Conservation (phyloP, 2,888 invertebrate species). For the Drosophila stalkeri region DNA sequence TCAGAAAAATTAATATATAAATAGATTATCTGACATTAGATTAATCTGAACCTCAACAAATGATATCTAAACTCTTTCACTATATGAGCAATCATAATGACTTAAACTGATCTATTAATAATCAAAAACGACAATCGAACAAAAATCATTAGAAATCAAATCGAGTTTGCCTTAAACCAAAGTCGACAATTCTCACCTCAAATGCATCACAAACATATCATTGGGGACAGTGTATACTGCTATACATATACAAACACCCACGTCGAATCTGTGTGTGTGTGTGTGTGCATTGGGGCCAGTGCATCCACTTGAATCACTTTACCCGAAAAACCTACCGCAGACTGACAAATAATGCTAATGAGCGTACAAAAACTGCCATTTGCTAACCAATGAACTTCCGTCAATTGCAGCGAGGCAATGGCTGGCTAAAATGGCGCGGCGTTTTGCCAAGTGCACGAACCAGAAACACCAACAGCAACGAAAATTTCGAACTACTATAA, state of each 20-base stretch:
- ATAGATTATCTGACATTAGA: no score
- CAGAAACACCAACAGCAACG: constrained; percentile 49
- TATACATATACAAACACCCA: constrained; percentile 3
- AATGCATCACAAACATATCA: constrained; percentile 24
- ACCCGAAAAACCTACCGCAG: constrained; percentile 64
- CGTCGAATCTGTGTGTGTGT: background rate
- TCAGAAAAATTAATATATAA: no score
- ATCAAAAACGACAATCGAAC: background rate
- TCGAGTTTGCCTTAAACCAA: constrained; percentile 11
- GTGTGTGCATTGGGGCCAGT: constrained; percentile 31
- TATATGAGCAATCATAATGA: background rate
- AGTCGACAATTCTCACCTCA: constrained; percentile 27
- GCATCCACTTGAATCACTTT: constrained; percentile 68
- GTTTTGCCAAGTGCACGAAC: constrained; percentile 66
- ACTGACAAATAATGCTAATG: constrained; percentile 80
- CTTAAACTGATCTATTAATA: background rate
- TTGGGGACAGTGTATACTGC: constrained; percentile 7
- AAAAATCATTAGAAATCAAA: background rate
- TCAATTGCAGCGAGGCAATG: constrained; percentile 75
- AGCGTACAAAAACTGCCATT: constrained; percentile 80
- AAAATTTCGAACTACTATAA: constrained; percentile 66
- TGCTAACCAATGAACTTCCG: constrained; percentile 79
- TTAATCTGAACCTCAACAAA: no score
- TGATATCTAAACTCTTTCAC: background rate
- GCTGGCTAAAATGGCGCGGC: constrained; percentile 67